These are phyloP conservation scores for Rousettus madagascariensis DNA, from an alignment of 2,797 vertebrate genomes.

Conservation along the genomic window DNA sequence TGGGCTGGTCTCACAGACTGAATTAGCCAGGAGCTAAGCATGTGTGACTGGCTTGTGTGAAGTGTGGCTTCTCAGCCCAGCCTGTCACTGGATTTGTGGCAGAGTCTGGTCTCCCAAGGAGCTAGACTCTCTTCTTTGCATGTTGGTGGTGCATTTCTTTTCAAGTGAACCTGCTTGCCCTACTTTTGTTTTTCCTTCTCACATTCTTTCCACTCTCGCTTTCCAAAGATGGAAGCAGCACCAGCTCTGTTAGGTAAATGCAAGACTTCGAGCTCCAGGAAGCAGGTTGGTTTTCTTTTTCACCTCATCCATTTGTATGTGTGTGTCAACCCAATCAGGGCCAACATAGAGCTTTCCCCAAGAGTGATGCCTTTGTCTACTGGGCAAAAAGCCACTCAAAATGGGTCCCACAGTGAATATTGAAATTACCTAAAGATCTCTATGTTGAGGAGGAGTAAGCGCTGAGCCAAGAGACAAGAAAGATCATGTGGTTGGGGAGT, in stretches of 20 bases:
- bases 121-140: background rate
- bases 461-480: background rate
- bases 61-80: background rate
- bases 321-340: background rate
- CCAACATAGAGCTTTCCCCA: background rate
- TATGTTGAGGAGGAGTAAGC: background rate
- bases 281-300: constrained; percentile 83
- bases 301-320: background rate
- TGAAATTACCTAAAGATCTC: background rate
- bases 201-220: constrained; percentile 75
- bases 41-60: fast-evolving
- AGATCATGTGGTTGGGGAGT: background rate
- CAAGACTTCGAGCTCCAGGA: constrained; percentile 71
- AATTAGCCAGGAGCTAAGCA: background rate
- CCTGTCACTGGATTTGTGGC: background rate
- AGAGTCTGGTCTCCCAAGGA: background rate
- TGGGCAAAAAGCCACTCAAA: background rate
- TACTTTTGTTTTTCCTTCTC: constrained; percentile 62
- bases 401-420: background rate
- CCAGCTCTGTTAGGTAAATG: constrained; percentile 69
- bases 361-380: background rate
- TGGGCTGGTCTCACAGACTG: background rate
- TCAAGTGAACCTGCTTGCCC: constrained; percentile 18
- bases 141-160: constrained; percentile 40
- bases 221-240: constrained; percentile 80